Conservation (phyloP, 2,113 vertebrate genomes). For the Pachyramphus minor region DNA sequence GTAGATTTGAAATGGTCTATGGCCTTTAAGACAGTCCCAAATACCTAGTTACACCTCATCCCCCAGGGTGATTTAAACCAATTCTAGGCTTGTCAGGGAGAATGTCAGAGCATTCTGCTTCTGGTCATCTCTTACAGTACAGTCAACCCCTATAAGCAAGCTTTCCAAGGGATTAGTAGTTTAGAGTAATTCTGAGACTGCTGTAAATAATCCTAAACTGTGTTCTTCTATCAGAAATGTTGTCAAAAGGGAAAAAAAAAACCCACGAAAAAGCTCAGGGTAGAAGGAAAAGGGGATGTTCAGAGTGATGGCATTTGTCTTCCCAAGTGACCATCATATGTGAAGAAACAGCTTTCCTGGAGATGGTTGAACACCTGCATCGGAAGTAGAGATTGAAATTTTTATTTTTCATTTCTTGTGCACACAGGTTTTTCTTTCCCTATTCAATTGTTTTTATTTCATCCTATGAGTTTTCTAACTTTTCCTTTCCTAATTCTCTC, state of each 20-base stretch:
- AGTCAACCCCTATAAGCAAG: not conserved
- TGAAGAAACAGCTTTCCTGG: not conserved
- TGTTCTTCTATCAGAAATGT: not conserved
- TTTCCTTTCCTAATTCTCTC: not conserved
- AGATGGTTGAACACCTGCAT: not conserved
- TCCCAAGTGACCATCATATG: not conserved
- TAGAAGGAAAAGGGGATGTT: not conserved
- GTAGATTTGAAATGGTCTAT: not conserved
- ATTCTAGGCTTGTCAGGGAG: not conserved
- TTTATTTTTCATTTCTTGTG: not conserved
- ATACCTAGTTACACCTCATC: not conserved
- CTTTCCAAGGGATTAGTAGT: not conserved
- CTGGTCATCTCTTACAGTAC: not conserved
- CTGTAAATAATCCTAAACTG: not conserved
- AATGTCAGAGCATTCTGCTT: not conserved
- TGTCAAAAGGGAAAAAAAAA: not conserved
- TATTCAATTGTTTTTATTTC: not conserved
- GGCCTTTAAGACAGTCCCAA: not conserved
- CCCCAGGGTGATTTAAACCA: not conserved
- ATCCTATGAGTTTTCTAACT: not conserved
- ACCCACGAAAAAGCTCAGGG: rapidly evolving
- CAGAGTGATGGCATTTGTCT: not conserved
- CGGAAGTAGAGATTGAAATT: not conserved
- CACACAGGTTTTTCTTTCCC: not conserved
- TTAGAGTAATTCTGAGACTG: not conserved